Base-by-base conservation (phyloP, 2,888 invertebrate genomes). In the Cosmia trapezina region DNA sequence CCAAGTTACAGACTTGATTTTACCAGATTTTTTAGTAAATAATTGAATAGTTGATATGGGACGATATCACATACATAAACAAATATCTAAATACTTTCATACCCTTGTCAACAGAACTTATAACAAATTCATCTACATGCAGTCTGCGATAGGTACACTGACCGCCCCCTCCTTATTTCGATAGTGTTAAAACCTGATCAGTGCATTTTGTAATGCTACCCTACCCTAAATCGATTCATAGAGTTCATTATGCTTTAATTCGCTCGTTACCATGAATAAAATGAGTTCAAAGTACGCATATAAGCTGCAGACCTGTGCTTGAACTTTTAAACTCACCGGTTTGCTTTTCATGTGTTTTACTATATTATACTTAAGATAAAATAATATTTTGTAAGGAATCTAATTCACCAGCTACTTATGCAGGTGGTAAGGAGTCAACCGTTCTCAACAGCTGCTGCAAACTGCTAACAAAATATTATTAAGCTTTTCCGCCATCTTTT, bases 231-330 rank as follows among this genome's bases (percentile, higher is more conserved):
- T 56, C 33, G 37, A 68, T 70, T 19, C 47, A 56, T 62, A 51
- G 54, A 45, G 47, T 59, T 73, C 53, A 49, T 49, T 49, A 68
- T 68, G 67, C 54, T 66, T 19, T 43, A 61, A 54, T 53, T 49
- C 14, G 33, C 43, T 54, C 33, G 49, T 68, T 56, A 73, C 17
- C 43, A 43, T 43, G 4, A 43, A 12, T 28, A 19, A 22, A 22
- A 57, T 22, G 22, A 53, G 61, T 60, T 37, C 41, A 61, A 67
- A 67, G 14, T 54, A n/a, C 53, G 7, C 45, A 17, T 73, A 33
- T 73, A 33, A 61, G 14, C 37, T 62, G 33, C n/a, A 62, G 12
- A n/a, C 9, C 33, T 9, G 9, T 9, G 14, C 33, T 49, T n/a
- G 19, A 14, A 28, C 8, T 56, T 28, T 28, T 28, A 28, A 54